These are phyloP conservation scores for Tillus elongatus DNA, from an alignment of 2,888 invertebrate genomes.

Conservation along the genomic window DNA sequence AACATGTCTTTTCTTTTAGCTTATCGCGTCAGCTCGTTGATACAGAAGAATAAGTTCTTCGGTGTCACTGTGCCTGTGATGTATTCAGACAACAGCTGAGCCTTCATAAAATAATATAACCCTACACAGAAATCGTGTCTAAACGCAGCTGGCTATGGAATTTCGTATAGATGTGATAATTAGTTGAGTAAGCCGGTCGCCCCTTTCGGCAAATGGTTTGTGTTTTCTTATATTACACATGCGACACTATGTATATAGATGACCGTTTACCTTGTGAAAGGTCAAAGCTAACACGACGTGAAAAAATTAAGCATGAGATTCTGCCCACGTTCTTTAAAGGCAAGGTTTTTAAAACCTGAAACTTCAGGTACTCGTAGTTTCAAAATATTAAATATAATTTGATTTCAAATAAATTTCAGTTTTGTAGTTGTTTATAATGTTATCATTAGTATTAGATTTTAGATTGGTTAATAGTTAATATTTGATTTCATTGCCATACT, in stretches of 20 bases:
- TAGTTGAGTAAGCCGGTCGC: slow-evolving; percentile 33
- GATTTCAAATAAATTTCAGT: too few species aligned
- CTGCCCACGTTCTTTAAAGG: too few species aligned
- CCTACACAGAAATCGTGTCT: slow-evolving; percentile 23
- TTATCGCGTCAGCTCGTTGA: slow-evolving; percentile 30
- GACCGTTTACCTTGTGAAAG: slow-evolving; percentile 29
- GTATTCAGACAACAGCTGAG: slow-evolving; percentile 29
- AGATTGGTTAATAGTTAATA: too few species aligned
- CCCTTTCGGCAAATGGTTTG: slow-evolving; percentile 34
- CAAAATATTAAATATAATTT: too few species aligned
- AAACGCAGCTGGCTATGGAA: slow-evolving; percentile 37
- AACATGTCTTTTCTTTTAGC: slow-evolving; percentile 31
- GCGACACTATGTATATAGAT: too few species aligned
- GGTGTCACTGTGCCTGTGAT: slow-evolving; percentile 16
- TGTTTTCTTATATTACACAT: slow-evolving; percentile 27
- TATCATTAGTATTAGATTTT: too few species aligned
- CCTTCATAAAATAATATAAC: slow-evolving; percentile 30
- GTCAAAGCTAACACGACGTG: too few species aligned
- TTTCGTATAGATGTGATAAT: slow-evolving; percentile 42
- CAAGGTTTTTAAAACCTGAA: too few species aligned
- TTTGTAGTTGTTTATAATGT: too few species aligned
- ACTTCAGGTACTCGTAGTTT: too few species aligned
- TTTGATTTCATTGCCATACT: background rate
- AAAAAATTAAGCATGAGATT: too few species aligned
- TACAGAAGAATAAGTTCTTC: slow-evolving; percentile 26